Conservation (phyloP, 2,113 vertebrate species). For the Tragelaphus buxtoni region DNA sequence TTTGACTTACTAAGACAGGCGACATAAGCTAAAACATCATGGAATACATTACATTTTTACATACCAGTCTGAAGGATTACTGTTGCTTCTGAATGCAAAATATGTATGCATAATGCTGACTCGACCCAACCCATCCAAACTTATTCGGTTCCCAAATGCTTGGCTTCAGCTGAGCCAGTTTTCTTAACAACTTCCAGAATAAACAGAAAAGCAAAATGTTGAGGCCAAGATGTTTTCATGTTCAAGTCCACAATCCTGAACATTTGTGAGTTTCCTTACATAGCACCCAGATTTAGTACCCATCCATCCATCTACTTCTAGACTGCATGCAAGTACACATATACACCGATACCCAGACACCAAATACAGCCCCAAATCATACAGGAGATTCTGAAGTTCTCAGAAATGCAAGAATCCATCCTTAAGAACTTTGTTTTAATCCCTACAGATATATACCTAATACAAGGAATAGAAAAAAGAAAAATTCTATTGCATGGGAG, state of each 20-base stretch:
- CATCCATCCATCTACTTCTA: background rate
- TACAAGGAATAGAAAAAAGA: background rate
- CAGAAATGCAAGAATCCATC: background rate
- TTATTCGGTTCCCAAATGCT: slow-evolving; percentile 16
- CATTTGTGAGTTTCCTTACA: background rate
- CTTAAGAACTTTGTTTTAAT: background rate
- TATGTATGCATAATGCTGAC: background rate
- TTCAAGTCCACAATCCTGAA: background rate
- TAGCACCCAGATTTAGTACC: background rate
- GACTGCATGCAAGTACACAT: background rate
- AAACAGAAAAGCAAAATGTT: slow-evolving; percentile 51
- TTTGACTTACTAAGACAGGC: slow-evolving; percentile 21
- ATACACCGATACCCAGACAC: background rate
- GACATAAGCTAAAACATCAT: background rate
- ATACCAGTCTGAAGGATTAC: background rate
- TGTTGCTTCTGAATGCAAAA: slow-evolving; percentile 24
- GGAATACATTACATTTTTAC: background rate
- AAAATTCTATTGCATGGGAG: background rate
- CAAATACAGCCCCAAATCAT: background rate
- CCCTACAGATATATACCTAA: background rate
- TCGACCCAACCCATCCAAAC: slow-evolving; percentile 12
- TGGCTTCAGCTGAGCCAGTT: slow-evolving; percentile 22
- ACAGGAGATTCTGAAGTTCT: background rate
- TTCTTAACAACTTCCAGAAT: slow-evolving; percentile 59
- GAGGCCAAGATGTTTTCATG: background rate